Evolutionary conservation across 2,888 invertebrate species (phyloP).

Genomic region (Phymatocera aterrima): DNA sequence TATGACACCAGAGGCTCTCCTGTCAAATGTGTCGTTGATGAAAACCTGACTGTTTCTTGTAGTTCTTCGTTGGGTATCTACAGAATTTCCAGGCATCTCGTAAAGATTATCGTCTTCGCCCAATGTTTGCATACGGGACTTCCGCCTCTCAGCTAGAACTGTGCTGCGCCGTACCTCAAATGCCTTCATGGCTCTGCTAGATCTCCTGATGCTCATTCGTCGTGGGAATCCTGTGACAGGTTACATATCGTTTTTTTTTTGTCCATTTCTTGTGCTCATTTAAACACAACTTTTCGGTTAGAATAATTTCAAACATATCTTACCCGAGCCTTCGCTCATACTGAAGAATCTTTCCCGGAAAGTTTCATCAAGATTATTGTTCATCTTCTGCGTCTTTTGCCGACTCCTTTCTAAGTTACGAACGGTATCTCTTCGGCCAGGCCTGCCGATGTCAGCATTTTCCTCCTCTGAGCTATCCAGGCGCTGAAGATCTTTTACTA

Average conservation of each 20-base stretch:
- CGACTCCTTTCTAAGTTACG: conserved; percentile 94
- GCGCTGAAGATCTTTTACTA: conserved; percentile 92
- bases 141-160: conserved; percentile 87
- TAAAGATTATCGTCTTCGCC: conserved; percentile 88
- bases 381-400: conserved; percentile 92
- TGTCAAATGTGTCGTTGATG: background rate
- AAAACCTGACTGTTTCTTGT: background rate
- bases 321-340: conserved; percentile 80
- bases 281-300: background rate
- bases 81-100: conserved; percentile 57
- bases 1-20: background rate
- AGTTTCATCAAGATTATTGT: conserved; percentile 96
- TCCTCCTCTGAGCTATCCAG: conserved; percentile 91
- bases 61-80: background rate
- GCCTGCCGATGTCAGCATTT: conserved; percentile 92
- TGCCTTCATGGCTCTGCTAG: conserved; percentile 77
- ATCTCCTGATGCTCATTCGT: conserved; percentile 61
- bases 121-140: conserved; percentile 89
- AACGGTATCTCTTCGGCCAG: conserved; percentile 92
- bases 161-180: conserved; percentile 89
- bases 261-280: background rate
- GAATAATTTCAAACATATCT: background rate
- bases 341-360: conserved; percentile 96
- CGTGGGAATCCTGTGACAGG: conserved; percentile 77
- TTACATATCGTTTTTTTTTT: background rate